A percentile compares a stretch with the other conserved stretches of the same genome.
phyloP scores from a whole-genome alignment of 2,888 invertebrate genomes.

The Thera britannica region DNA sequence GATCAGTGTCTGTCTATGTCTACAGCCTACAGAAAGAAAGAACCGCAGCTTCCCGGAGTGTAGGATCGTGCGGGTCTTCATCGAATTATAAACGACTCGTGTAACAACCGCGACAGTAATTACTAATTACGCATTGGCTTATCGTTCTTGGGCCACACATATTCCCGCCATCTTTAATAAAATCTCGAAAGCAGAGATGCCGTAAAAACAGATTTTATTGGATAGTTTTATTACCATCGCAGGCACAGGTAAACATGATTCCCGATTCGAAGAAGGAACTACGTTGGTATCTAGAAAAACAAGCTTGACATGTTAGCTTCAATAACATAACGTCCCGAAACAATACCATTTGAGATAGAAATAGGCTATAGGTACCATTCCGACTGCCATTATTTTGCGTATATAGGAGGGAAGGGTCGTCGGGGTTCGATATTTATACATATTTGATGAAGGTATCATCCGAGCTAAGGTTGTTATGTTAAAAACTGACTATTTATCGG shows the following conservation, averaged over 20 bases:
- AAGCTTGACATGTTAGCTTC: conserved; percentile 8
- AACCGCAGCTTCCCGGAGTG: too few species aligned
- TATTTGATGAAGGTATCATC: conserved; percentile 29
- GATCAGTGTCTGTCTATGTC: too few species aligned
- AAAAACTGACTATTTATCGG: conserved; percentile 16
- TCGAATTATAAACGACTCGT: conserved; percentile 52
- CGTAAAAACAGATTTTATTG: conserved; percentile 22
- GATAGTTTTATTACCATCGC: conserved; percentile 19
- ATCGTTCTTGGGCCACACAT: conserved; percentile 59
- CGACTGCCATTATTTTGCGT: conserved; percentile 29
- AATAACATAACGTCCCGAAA: conserved; percentile 16
- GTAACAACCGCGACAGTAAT: conserved; percentile 58
- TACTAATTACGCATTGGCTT: conserved; percentile 52
- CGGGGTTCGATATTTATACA: conserved; percentile 33
- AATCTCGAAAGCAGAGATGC: conserved; percentile 27
- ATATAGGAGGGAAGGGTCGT: conserved; percentile 23
- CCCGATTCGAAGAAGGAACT: conserved; percentile 1
- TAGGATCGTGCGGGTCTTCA: conserved; percentile 48
- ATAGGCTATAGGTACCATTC: conserved; percentile 22
- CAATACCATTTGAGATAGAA: conserved; percentile 15
- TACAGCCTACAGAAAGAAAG: too few species aligned
- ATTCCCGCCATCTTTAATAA: conserved; percentile 40
- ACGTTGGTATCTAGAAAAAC: conserved; percentile 4
- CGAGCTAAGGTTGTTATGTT: conserved; percentile 13
- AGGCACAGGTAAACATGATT: conserved; percentile 15